Evolutionary conservation across 1,140 invertebrate genomes (phyloP), one percentile per base, ranked within the genome.

Genomic region (Mizuhopecten yessoensis): DNA sequence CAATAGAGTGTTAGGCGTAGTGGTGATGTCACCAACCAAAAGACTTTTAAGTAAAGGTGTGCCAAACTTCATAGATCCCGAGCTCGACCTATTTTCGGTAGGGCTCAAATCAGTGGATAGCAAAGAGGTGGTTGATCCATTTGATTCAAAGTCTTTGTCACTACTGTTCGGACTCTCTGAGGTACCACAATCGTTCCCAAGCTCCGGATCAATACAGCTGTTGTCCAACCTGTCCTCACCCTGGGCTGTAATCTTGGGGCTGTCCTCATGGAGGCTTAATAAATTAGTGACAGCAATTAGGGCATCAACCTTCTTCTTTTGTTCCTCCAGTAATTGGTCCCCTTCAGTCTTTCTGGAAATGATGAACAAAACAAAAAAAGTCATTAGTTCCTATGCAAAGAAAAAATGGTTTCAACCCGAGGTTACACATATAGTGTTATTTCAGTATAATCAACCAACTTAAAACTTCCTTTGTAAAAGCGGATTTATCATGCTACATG

Each of bases 301-400:
- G 17, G 90, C 34, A 34, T 49, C n/a, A 23, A 88, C 86, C 34
- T 87, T 90, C 87, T 39, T 90, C 23, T 42, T 11, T 49, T 90
- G 90, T 36, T 90, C 90, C 33, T 36, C 17, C 7, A 90, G 34
- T 20, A 90, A 36, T 7, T 34, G 42, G 11, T 90, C 23, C 3
- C 90, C 90, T 75, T 90, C 90, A 33, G 87, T 33, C 42, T 90
- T 45, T 29, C 90, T 90, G 45, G 36, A 88, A 90, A 90, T 34
- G 20, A 36, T 11, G n/a, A 86, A 34, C 13, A 89, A 75, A n/a
- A 17, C 42, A 45, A 45, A 45, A 45, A 39, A 39, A 5, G 13
- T 39, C 36, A n/a, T n/a, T n/a, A n/a, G n/a, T n/a, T n/a, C n/a
- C 36, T 5, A 39, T 39, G 13, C 36, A 39, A 39, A 39, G 13